Evolutionary conservation across 2,113 vertebrate genomes (phyloP).

Genomic region (Menura novaehollandiae): DNA sequence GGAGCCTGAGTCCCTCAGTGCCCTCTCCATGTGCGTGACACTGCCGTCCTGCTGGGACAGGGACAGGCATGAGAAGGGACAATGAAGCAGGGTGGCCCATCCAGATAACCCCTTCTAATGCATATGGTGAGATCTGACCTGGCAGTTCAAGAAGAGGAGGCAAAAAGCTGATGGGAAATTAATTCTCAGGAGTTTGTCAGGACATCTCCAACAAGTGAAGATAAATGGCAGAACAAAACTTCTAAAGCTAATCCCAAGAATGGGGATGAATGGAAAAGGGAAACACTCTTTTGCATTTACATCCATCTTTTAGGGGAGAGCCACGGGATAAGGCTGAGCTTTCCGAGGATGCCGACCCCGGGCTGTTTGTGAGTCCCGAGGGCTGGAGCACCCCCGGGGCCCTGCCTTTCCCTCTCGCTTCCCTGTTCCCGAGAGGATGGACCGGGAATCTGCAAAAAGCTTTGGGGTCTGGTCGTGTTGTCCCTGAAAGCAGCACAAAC

Average conservation of each 20-base stretch:
- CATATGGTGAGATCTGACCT: constrained; percentile 34
- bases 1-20: not conserved
- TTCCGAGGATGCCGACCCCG: not conserved
- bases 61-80: constrained; percentile 1
- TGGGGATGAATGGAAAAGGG: constrained; percentile 17
- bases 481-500: not conserved
- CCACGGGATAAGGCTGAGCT: not conserved
- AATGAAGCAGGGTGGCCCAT: constrained; percentile 59
- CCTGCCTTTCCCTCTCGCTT: not conserved
- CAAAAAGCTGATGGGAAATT: constrained; percentile 68
- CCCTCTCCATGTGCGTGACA: not conserved
- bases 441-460: not conserved
- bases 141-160: constrained; percentile 39
- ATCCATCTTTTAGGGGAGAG: constrained; percentile 26
- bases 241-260: constrained; percentile 59
- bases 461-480: rapidly evolving
- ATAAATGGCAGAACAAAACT: constrained; percentile 74
- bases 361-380: not conserved
- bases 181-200: constrained; percentile 74
- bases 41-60: constrained; percentile 2
- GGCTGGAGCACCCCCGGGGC: not conserved
- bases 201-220: constrained; percentile 76
- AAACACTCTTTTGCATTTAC: constrained; percentile 44
- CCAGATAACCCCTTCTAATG: constrained; percentile 33
- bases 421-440: not conserved